Evolutionary conservation across 2,113 vertebrate species (phyloP).

Genomic region (Tretioscincus oriximinensis): DNA sequence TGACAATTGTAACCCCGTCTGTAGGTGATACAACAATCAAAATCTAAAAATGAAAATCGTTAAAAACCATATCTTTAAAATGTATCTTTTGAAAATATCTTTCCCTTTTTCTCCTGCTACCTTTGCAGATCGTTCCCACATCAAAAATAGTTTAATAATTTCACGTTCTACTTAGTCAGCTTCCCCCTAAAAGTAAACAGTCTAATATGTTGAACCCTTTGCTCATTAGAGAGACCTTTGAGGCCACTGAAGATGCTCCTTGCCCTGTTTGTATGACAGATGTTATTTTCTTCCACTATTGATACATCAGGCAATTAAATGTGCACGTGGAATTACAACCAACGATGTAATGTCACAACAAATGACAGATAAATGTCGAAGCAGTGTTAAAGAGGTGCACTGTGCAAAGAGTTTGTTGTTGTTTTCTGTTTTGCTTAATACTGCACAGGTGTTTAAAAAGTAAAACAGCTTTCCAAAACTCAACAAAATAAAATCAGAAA

Average conservation of each 20-base stretch:
- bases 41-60: too few species aligned
- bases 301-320: neutral
- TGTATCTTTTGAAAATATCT: too few species aligned
- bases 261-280: neutral
- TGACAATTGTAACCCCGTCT: too few species aligned
- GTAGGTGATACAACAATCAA: too few species aligned
- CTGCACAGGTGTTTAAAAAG: neutral
- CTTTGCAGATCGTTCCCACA: neutral
- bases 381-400: neutral
- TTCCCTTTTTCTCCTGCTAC: too few species aligned
- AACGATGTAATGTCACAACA: neutral
- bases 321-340: neutral
- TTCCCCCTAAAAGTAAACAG: too few species aligned
- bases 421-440: neutral
- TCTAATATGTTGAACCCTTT: neutral
- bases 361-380: conserved; percentile 13
- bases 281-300: too few species aligned
- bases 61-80: too few species aligned
- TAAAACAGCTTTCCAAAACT: neutral
- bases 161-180: neutral
- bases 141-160: neutral
- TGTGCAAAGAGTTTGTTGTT: neutral
- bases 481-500: neutral
- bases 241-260: neutral
- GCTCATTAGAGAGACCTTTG: neutral